A percentile compares a stretch with the other conserved stretches of the same genome.
These are phyloP conservation scores for Sesia apiformis DNA, from an alignment of 2,888 invertebrate genomes.

Conservation along the genomic window DNA sequence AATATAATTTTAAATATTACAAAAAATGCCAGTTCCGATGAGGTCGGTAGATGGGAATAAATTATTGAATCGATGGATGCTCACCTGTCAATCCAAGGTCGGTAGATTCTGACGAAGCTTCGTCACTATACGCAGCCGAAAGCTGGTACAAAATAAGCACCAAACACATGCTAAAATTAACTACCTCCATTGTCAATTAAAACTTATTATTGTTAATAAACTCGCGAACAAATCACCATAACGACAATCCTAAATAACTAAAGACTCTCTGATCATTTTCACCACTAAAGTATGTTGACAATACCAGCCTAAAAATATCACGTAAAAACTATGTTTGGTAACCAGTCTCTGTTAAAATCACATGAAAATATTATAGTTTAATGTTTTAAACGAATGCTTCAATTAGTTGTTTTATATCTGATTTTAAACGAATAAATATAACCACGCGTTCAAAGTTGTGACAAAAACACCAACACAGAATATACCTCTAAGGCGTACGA, in stretches of 20 bases:
- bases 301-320: slow-evolving; percentile 14
- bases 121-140: slow-evolving; percentile 44
- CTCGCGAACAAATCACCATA: slow-evolving; percentile 42
- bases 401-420: slow-evolving; percentile 11
- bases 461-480: slow-evolving; percentile 13
- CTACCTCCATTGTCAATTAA: slow-evolving; percentile 57
- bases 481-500: slow-evolving; percentile 9
- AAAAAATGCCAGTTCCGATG: background rate
- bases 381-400: slow-evolving; percentile 6
- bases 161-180: slow-evolving; percentile 59
- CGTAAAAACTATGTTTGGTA: background rate
- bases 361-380: background rate
- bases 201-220: slow-evolving; percentile 43
- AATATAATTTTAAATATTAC: background rate
- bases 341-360: background rate
- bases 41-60: no score
- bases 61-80: slow-evolving; percentile 2
- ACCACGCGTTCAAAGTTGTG: slow-evolving; percentile 37
- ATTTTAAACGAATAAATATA: slow-evolving; percentile 12
- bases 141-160: slow-evolving; percentile 55
- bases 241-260: slow-evolving; percentile 22
- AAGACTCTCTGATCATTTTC: slow-evolving; percentile 1
- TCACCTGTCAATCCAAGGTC: slow-evolving; percentile 55
- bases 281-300: slow-evolving; percentile 5
- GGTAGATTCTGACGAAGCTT: slow-evolving; percentile 50